Evolutionary conservation across 2,888 invertebrate genomes (phyloP).

Genomic region (Halictus ligatus): DNA sequence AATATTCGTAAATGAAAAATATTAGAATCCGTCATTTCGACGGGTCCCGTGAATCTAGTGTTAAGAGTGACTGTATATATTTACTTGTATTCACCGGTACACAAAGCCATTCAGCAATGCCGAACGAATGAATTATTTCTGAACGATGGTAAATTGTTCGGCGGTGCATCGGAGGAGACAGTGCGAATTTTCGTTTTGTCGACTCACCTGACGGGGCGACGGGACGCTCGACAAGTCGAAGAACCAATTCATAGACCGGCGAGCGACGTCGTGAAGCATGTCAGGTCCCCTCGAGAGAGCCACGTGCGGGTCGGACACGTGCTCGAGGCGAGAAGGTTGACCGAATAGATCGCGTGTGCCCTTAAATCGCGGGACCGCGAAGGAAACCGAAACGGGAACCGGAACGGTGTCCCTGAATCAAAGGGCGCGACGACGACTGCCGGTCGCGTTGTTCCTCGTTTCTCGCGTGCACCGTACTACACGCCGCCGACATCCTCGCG

Average conservation of each 20-base stretch:
- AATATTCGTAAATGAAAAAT: too few species aligned
- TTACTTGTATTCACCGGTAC: too few species aligned
- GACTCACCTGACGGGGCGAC: conserved; percentile 25
- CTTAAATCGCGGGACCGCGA: neutral
- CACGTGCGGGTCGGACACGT: conserved; percentile 53
- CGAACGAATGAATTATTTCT: too few species aligned
- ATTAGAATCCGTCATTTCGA: too few species aligned
- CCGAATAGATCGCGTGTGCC: neutral
- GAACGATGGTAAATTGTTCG: too few species aligned
- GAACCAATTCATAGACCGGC: neutral
- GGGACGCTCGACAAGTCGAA: neutral
- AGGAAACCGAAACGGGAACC: neutral
- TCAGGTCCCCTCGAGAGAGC: neutral
- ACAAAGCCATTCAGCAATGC: too few species aligned
- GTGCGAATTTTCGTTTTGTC: neutral
- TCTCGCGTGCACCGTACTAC: neutral
- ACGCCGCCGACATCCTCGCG: neutral
- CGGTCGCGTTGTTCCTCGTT: neutral
- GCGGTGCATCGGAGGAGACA: neutral
- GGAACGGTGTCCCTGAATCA: conserved; percentile 4
- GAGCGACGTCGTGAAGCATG: neutral
- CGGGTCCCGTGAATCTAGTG: too few species aligned
- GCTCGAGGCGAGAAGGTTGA: conserved; percentile 7
- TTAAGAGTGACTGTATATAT: too few species aligned
- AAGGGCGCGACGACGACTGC: neutral